Evolutionary conservation across 1,140 invertebrate genomes (phyloP).

Genomic region (Vanessa atalanta): DNA sequence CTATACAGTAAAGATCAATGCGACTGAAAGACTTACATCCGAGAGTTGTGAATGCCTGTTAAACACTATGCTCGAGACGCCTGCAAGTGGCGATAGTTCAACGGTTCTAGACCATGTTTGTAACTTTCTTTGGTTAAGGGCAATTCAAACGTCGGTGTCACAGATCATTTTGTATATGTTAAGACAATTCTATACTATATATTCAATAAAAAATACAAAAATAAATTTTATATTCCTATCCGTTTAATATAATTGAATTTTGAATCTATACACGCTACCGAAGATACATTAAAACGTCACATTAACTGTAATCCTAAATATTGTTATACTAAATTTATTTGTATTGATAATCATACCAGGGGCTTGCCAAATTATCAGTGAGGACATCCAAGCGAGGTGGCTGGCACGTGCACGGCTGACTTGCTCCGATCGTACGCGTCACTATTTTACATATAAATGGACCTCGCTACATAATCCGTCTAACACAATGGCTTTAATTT

Average conservation of each 20-base stretch:
- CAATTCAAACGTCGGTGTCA: background rate
- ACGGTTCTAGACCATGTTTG: constrained; percentile 53
- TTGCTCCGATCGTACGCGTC: constrained; percentile 67
- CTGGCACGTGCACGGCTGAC: constrained; percentile 54
- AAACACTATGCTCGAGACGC: constrained; percentile 50
- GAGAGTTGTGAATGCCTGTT: constrained; percentile 27
- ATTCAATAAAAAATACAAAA: too few relatives aligned
- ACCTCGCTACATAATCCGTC: constrained; percentile 72
- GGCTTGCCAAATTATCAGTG: constrained; percentile 40
- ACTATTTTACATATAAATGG: constrained; percentile 80
- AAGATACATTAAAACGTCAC: too few relatives aligned
- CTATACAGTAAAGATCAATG: constrained; percentile 2
- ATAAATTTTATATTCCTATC: too few relatives aligned
- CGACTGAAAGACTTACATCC: background rate
- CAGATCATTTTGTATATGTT: background rate
- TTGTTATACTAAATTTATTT: background rate
- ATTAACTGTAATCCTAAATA: background rate
- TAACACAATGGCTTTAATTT: constrained; percentile 77
- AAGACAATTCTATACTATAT: too few relatives aligned
- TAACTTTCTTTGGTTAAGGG: constrained; percentile 50
- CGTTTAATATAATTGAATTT: too few relatives aligned
- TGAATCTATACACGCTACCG: too few relatives aligned
- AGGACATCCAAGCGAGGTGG: constrained; percentile 43
- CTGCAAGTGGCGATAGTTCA: constrained; percentile 71
- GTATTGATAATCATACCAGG: constrained; percentile 1